A percentile compares a stretch with the other conserved stretches of the same genome.
Conservation (phyloP, 2,113 vertebrate species). For the Bubo scandiacus region DNA sequence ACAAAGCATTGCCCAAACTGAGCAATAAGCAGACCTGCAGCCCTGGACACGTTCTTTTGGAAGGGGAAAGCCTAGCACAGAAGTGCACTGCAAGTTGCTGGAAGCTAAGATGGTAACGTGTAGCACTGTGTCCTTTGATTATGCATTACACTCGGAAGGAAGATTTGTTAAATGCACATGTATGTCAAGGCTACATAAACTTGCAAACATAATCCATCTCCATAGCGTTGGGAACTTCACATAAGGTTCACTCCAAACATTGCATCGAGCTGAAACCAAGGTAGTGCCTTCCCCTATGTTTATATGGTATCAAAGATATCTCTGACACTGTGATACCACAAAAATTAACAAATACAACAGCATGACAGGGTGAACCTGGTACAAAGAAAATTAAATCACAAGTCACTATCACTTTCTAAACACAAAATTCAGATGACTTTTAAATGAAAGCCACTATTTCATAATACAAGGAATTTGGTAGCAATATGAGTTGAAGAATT, state of each 20-base stretch:
- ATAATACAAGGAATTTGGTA: not conserved
- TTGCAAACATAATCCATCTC: not conserved
- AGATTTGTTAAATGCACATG: accelerated
- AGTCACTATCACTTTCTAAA: not conserved
- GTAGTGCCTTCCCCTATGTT: not conserved
- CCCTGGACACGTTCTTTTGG: not conserved
- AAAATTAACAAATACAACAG: not conserved
- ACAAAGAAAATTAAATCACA: not conserved
- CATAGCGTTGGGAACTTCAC: not conserved
- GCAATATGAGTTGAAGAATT: not conserved
- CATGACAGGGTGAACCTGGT: not conserved
- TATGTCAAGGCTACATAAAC: not conserved
- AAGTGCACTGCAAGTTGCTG: not conserved
- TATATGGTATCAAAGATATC: not conserved
- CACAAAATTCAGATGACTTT: not conserved
- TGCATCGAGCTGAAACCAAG: not conserved
- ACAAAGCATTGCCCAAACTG: not conserved
- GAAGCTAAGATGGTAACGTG: not conserved
- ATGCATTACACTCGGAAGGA: accelerated
- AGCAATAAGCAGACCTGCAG: not conserved
- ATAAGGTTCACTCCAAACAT: not conserved
- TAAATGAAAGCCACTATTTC: not conserved
- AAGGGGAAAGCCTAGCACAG: not conserved
- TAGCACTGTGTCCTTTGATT: accelerated
- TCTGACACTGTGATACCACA: not conserved